Base-by-base conservation (phyloP, 2,113 vertebrate species). In the Phalacrocorax aristotelis region DNA sequence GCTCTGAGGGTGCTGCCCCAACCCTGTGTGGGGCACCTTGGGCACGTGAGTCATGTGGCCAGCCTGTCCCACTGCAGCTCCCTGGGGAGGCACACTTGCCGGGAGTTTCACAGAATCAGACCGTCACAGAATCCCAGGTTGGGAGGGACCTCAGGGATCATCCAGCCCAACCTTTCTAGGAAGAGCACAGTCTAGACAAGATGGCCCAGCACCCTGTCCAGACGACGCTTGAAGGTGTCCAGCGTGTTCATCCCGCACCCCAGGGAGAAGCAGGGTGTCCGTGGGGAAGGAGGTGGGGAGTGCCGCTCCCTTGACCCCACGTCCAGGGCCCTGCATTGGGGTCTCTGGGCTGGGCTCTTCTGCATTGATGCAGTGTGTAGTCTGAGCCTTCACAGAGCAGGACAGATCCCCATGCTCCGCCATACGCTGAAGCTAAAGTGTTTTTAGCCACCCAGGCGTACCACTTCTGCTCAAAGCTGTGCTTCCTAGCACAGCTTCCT, bases 21-120 rank as follows among this genome's bases (percentile, higher is more conserved):
- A 0, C 6, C 40, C 30, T 20, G 34, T 6, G 12, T 0, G 18
- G 13, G 48, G 4, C 69, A 52, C 38, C 22, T 10, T 1, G 4
- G n/a, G 27, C 5, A 5, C 1, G 0, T 27, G 44, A 27, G 70
- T 27, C 32, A 5, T 19, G 66, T 49, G 40, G 57, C 34, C 61
- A 18, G 20, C 57, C 36, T 13, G 32, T 32, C n/a, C 34, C 51
- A 1, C 38, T 46, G 76, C 89, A 55, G 54, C 58, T 79, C 44
- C 23, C 18, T 0, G 0, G 19, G 44, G 40, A 8, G 25, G 19
- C 48, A 21, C 2, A 0, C 46, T 36, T 66, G 9, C 58, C 42
- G 16, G 55, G 19, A 17, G 13, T 18, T 30, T 38, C 38, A 38
- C 38, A 38, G 38, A 11, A 38, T 38, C 38, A 38, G 10, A 38